Evolutionary conservation across 2,888 invertebrate genomes (phyloP).

Genomic region (Nomada flava): DNA sequence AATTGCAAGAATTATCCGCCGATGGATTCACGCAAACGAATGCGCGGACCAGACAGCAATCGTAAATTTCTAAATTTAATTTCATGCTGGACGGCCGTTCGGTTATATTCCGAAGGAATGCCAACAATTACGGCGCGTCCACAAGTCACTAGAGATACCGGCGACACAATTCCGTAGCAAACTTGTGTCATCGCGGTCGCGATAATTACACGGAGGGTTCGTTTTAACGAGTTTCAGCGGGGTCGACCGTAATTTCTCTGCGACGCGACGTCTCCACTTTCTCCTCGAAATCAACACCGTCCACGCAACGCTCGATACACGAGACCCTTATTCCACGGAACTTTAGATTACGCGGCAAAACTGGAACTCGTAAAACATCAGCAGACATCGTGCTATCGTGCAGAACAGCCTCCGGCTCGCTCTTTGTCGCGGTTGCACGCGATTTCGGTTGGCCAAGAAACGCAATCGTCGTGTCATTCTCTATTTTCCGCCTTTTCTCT

Average conservation of each 20-base stretch:
- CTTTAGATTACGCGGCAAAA: constrained; percentile 33
- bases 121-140: neutral
- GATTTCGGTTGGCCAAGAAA: neutral
- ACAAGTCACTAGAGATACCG: neutral
- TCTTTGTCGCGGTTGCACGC: neutral
- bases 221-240: constrained; percentile 3
- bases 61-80: neutral
- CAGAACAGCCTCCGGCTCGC: constrained; percentile 14
- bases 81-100: neutral
- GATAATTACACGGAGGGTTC: constrained; percentile 9
- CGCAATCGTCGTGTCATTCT: neutral
- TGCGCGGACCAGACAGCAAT: neutral
- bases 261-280: neutral
- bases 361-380: constrained; percentile 22
- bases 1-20: too few relatives aligned
- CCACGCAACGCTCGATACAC: constrained; percentile 12
- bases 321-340: constrained; percentile 22
- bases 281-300: neutral
- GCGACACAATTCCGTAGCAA: neutral
- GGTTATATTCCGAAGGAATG: neutral
- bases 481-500: neutral
- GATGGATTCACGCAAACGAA: too few relatives aligned
- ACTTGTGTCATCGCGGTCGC: constrained; percentile 2
- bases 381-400: neutral
- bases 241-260: constrained; percentile 16